Percentiles rank a stretch among this genome's conserved stretches.
Conservation (phyloP, 2,113 vertebrate genomes). For the Hiodon alosoides region DNA sequence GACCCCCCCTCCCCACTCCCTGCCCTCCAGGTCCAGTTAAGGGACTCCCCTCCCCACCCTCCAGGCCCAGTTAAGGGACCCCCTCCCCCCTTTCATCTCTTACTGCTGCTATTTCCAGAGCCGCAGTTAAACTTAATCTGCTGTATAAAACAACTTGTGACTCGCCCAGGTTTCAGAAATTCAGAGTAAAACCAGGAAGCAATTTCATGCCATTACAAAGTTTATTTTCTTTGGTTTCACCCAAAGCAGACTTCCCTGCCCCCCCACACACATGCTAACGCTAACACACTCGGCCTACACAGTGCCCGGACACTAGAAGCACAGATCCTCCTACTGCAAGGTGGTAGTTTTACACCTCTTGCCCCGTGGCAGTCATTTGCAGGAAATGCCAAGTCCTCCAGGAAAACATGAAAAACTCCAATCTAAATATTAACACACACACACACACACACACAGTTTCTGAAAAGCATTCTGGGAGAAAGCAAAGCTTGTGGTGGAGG, state of each 20-base stretch:
- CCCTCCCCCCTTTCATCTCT: background rate
- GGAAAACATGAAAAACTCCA: background rate
- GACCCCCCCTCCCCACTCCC: slow-evolving; percentile 6
- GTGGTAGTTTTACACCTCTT: background rate
- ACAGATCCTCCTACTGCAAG: too few species aligned
- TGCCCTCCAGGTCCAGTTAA: background rate
- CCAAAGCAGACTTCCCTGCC: background rate
- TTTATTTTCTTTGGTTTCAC: slow-evolving; percentile 18
- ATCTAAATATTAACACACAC: background rate
- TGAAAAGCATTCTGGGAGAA: background rate
- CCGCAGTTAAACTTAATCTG: background rate
- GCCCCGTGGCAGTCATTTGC: slow-evolving; percentile 10
- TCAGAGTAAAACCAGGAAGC: slow-evolving; percentile 15
- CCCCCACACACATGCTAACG: too few species aligned
- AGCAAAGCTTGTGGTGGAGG: background rate
- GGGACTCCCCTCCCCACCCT: background rate
- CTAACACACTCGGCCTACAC: too few species aligned
- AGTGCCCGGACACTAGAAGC: too few species aligned
- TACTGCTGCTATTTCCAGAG: background rate
- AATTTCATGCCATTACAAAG: slow-evolving; percentile 22
- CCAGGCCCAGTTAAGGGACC: background rate
- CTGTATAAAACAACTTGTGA: slow-evolving; percentile 1
- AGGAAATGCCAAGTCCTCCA: background rate
- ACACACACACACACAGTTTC: background rate
- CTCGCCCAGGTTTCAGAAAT: background rate